These are phyloP conservation scores for Euzophera pinguis DNA, from an alignment of 2,888 invertebrate species.

Conservation along the genomic window DNA sequence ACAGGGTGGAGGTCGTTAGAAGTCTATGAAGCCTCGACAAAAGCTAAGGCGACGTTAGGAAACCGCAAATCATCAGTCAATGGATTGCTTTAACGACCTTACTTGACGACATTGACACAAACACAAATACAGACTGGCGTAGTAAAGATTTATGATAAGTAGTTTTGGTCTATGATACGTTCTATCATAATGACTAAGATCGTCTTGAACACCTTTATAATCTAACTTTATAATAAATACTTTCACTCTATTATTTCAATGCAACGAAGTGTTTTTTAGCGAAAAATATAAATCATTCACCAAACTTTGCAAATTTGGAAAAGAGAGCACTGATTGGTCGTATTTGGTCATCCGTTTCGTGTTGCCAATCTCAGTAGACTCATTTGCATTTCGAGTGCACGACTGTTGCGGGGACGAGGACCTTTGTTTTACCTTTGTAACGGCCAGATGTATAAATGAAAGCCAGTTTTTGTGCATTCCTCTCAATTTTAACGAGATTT, in stretches of 20 bases:
- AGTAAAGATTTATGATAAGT: constrained; percentile 36
- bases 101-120: constrained; percentile 50
- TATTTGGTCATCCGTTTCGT: constrained; percentile 31
- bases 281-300: neutral
- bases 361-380: constrained; percentile 50
- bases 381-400: constrained; percentile 62
- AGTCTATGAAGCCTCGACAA: constrained; percentile 34
- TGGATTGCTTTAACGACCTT: constrained; percentile 45
- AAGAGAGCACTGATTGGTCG: constrained; percentile 27
- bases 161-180: constrained; percentile 24
- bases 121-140: constrained; percentile 36
- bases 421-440: constrained; percentile 56
- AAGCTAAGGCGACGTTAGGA: constrained; percentile 36
- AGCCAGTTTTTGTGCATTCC: constrained; percentile 60
- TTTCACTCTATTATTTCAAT: neutral
- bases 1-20: constrained; percentile 41
- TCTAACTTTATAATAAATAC: no score
- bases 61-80: constrained; percentile 58
- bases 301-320: constrained; percentile 14
- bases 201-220: neutral
- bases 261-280: neutral
- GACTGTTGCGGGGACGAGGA: constrained; percentile 31
- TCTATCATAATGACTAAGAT: constrained; percentile 22
- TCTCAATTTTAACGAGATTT: constrained; percentile 62
- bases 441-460: constrained; percentile 59